These are phyloP conservation scores for Spodoptera litura DNA, from an alignment of 1,140 invertebrate species.

Conservation along the genomic window DNA sequence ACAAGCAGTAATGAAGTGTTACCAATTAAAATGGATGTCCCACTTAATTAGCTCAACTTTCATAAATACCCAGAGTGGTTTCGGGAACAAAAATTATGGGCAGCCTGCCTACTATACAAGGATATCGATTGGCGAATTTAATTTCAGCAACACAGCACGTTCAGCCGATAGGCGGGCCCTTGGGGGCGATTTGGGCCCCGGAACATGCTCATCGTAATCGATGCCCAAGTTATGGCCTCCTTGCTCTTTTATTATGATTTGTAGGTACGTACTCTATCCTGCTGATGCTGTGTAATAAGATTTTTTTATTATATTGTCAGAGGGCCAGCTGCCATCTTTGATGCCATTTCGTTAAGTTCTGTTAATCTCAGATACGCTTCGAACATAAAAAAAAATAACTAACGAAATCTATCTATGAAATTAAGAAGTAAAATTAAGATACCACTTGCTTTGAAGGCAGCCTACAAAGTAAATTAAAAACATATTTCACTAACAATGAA, in stretches of 20 bases:
- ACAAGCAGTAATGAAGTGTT: too few relatives aligned
- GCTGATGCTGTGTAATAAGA: slow-evolving; percentile 6
- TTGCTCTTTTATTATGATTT: slow-evolving; percentile 45
- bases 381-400: too few relatives aligned
- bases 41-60: too few relatives aligned
- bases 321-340: too few relatives aligned
- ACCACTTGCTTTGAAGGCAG: too few relatives aligned
- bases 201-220: slow-evolving; percentile 54
- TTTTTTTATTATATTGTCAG: neutral
- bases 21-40: too few relatives aligned
- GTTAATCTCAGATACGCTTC: too few relatives aligned
- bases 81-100: slow-evolving; percentile 1
- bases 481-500: too few relatives aligned
- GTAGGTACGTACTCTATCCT: slow-evolving; percentile 23
- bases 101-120: slow-evolving; percentile 6
- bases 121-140: slow-evolving; percentile 54
- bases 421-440: too few relatives aligned
- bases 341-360: neutral
- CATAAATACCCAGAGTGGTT: neutral
- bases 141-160: slow-evolving; percentile 53
- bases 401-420: too few relatives aligned
- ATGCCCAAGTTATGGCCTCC: slow-evolving; percentile 22
- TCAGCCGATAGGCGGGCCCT: slow-evolving; percentile 41
- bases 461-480: too few relatives aligned
- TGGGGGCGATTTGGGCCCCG: slow-evolving; percentile 38